Evolutionary conservation across 2,113 vertebrate genomes (phyloP).

Genomic region (Cepphus grylle): DNA sequence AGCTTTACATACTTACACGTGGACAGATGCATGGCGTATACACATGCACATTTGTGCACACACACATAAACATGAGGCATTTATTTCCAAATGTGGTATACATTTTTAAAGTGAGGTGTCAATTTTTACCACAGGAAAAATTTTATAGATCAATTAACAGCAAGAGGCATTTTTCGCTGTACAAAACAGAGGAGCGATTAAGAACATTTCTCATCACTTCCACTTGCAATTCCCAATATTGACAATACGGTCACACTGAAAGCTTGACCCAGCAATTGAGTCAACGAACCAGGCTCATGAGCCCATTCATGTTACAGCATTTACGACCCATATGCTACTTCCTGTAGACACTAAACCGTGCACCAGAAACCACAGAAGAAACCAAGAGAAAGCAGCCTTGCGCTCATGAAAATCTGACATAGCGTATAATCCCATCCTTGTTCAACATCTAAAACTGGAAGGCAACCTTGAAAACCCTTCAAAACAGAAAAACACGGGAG

Average conservation of each 20-base stretch:
- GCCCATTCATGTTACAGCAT: not conserved
- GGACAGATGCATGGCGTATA: not conserved
- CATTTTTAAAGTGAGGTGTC: not conserved
- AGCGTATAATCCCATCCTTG: not conserved
- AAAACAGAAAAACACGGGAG: not conserved
- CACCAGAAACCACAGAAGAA: not conserved
- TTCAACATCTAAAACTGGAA: not conserved
- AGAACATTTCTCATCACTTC: not conserved
- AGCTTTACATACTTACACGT: not conserved
- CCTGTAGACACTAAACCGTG: not conserved
- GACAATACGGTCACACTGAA: not conserved
- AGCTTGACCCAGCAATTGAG: not conserved
- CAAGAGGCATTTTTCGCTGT: not conserved
- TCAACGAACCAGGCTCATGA: not conserved
- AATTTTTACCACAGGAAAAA: not conserved
- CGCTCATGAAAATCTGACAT: not conserved
- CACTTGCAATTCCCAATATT: not conserved
- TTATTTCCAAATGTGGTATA: not conserved
- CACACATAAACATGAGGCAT: not conserved
- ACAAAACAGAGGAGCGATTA: not conserved
- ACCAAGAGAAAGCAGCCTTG: not conserved
- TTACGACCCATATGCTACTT: not conserved
- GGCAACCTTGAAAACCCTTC: not conserved
- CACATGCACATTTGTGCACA: accelerated
- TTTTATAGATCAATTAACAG: not conserved